Evolutionary conservation across 2,888 invertebrate genomes (phyloP).

Genomic region (Temnothorax unifasciatus): DNA sequence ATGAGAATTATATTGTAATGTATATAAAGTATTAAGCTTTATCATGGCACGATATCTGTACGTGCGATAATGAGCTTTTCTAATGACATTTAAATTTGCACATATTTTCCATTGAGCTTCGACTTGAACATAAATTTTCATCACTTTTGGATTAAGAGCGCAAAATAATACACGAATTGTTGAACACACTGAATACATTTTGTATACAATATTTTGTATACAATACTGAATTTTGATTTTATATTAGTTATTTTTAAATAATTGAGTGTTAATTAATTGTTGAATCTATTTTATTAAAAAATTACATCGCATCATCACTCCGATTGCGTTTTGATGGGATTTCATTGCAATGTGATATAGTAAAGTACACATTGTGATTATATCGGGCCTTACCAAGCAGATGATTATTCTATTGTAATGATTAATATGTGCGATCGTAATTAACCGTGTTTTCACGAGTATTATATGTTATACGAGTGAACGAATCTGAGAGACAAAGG

Average conservation of each 20-base stretch:
- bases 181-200: not conserved
- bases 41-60: not conserved
- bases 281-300: slow-evolving; percentile 1
- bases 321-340: not conserved
- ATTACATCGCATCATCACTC: not conserved
- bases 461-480: not conserved
- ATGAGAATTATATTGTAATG: not conserved
- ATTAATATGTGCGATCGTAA: not conserved
- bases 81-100: not conserved
- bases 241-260: not conserved
- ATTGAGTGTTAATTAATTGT: not conserved
- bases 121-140: not conserved
- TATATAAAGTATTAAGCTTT: not conserved
- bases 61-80: not conserved
- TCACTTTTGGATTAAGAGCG: not conserved
- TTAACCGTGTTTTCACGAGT: not conserved
- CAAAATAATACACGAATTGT: not conserved
- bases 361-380: not conserved
- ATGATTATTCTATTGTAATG: slow-evolving; percentile 2
- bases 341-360: not conserved
- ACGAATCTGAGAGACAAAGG: not conserved
- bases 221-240: not conserved
- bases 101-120: not conserved
- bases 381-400: not conserved
- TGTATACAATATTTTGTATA: not conserved